Conservation (phyloP, 2,113 vertebrate genomes). For the Apodemus sylvaticus region DNA sequence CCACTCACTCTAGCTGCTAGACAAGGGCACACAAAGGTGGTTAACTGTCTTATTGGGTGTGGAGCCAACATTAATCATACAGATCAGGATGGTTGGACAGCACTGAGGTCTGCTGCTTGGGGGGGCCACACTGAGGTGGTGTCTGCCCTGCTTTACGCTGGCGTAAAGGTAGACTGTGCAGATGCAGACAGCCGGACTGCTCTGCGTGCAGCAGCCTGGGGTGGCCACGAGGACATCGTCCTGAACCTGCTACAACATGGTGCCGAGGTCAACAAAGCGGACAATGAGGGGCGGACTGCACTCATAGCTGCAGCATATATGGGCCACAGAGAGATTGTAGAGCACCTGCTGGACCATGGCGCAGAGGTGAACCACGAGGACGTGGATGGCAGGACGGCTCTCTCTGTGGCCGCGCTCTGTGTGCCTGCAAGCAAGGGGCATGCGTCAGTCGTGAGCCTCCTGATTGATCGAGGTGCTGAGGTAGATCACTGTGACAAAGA, state of each 20-base stretch:
- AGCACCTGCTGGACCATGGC: constrained; percentile 96
- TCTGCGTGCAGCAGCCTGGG: constrained; percentile 96
- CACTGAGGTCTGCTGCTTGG: constrained; percentile 96
- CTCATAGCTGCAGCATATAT: constrained; percentile 98
- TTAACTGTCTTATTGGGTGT: constrained; percentile 96
- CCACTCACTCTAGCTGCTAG: constrained; percentile 96
- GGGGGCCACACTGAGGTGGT: constrained; percentile 98
- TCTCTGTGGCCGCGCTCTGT: constrained; percentile 97
- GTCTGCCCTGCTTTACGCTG: constrained; percentile 95
- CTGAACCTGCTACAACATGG: constrained; percentile 97
- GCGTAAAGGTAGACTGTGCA: constrained; percentile 96
- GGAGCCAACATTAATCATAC: constrained; percentile 97
- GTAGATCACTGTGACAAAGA: constrained; percentile 99
- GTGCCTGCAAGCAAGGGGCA: constrained; percentile 98
- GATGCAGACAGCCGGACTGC: constrained; percentile 97
- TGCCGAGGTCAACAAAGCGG: constrained; percentile 97
- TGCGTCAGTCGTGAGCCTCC: constrained; percentile 95
- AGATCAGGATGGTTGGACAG: constrained; percentile 98
- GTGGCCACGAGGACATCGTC: constrained; percentile 98
- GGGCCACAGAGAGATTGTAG: constrained; percentile 97
- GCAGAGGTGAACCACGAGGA: constrained; percentile 97
- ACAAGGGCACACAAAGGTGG: constrained; percentile 98
- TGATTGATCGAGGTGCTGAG: constrained; percentile 96
- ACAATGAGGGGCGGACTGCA: constrained; percentile 97
- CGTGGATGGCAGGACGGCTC: constrained; percentile 95